Conservation (phyloP, 2,888 invertebrate genomes). For the Luperina testacea region DNA sequence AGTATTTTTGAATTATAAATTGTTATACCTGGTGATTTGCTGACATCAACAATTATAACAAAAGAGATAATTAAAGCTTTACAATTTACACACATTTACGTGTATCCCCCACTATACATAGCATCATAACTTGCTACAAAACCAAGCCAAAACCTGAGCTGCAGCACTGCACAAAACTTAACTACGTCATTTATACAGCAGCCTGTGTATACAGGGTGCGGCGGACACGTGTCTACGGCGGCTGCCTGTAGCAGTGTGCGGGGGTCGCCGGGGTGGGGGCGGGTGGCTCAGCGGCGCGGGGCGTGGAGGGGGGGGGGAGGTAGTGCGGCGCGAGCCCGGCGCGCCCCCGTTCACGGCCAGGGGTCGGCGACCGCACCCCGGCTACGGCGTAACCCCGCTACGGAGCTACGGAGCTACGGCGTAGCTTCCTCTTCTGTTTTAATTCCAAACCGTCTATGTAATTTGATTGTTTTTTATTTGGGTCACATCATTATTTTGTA, state of each 20-base stretch:
- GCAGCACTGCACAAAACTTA: slow-evolving; percentile 61
- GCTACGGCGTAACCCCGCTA: slow-evolving; percentile 88
- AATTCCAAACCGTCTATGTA: slow-evolving; percentile 68
- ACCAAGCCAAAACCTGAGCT: slow-evolving; percentile 34
- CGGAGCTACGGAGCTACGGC: slow-evolving; percentile 79
- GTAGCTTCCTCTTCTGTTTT: slow-evolving; percentile 87
- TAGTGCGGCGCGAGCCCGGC: slow-evolving; percentile 76
- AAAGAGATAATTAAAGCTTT: not conserved
- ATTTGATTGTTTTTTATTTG: slow-evolving; percentile 79
- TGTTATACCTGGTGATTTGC: not conserved
- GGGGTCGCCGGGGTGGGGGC: slow-evolving; percentile 50
- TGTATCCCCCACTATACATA: not conserved
- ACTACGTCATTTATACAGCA: slow-evolving; percentile 61
- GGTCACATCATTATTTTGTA: slow-evolving; percentile 74
- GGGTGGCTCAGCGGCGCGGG: slow-evolving; percentile 28
- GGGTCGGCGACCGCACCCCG: slow-evolving; percentile 89
- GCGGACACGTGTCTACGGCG: slow-evolving; percentile 78
- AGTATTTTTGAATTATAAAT: not conserved
- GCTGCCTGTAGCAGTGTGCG: slow-evolving; percentile 59
- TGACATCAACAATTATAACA: not conserved
- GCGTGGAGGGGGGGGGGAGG: slow-evolving; percentile 53
- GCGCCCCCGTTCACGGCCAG: slow-evolving; percentile 90
- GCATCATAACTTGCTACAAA: not conserved
- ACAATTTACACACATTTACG: not conserved
- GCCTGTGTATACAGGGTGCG: slow-evolving; percentile 73